phyloP scores from a whole-genome alignment of 2,888 invertebrate genomes.

The Torymus tubicola region DNA sequence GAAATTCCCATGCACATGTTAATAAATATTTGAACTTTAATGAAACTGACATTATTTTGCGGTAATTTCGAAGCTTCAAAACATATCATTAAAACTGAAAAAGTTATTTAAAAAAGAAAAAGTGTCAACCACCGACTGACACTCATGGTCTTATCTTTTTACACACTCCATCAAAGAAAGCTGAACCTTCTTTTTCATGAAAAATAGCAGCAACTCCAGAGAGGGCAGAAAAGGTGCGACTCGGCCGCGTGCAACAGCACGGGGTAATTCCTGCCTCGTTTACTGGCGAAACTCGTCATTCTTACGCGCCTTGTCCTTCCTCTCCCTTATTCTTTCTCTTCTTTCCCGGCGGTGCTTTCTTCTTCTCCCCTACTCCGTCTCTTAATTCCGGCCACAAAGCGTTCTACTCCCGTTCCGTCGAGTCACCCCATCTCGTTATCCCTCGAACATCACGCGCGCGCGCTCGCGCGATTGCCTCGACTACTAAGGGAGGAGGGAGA shows the following conservation, averaged over 20 bases:
- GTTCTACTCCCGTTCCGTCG: conserved; percentile 22
- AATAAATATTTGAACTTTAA: too few relatives aligned
- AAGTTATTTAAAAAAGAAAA: too few relatives aligned
- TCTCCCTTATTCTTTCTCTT: not conserved
- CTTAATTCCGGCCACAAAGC: conserved; percentile 45
- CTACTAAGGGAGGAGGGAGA: not conserved
- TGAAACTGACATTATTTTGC: too few relatives aligned
- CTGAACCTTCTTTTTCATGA: too few relatives aligned
- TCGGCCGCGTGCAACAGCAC: not conserved
- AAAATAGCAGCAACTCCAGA: not conserved
- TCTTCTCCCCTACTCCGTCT: not conserved
- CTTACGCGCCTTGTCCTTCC: conserved; percentile 8
- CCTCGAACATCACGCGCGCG: conserved; percentile 33
- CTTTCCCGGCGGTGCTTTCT: not conserved
- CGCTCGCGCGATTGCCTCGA: conserved; percentile 10
- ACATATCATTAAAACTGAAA: too few relatives aligned
- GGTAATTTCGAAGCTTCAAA: too few relatives aligned
- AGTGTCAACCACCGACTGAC: too few relatives aligned
- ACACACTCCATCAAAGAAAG: too few relatives aligned
- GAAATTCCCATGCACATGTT: too few relatives aligned
- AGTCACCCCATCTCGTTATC: conserved; percentile 35
- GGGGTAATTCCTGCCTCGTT: conserved; percentile 35
- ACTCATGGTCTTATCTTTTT: too few relatives aligned
- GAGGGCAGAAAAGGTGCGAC: not conserved
- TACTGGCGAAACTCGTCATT: conserved; percentile 32